Base-by-base conservation (phyloP, 2,888 invertebrate species). In the Agrotis exclamationis region DNA sequence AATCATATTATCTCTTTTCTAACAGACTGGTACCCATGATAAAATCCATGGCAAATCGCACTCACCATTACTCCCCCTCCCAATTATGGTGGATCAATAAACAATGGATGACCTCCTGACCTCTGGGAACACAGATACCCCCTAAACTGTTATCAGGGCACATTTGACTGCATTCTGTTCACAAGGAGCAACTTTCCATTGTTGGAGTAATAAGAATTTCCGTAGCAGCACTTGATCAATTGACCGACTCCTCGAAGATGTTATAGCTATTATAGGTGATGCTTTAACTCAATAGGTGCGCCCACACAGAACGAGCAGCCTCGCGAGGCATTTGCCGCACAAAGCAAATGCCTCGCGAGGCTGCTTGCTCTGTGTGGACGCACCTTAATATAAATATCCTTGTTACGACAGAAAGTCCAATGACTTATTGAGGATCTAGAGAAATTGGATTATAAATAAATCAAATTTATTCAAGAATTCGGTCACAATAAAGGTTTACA, bases 161-260 rank as follows among this genome's bases (percentile, higher is more conserved):
- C 74, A 78, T 53, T 48, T 71, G 78, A 53, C 63, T 75, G 63
- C 77, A 60, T 60, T 48, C 44, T 22, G 48, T 70, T 48, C 39
- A 53, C 48, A 53, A 45, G 24, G 33, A 13, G 53, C 47, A 57
- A 69, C 39, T 57, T 71, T 53, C 58, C 48, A 71, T 57, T 62
- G 78, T 53, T 54, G 20, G 9, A 58, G 54, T 78, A 63, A 58
- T 58, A 70, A 71, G 58, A 63, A 71, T 75, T 53, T 75, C 58
- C 74, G 51, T 28, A 56, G 45, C 56, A 54, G 33, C 20, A 20
- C 20, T 24, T 45, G 11, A 20, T 5, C 69, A 68, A 68, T 69
- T 59, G 58, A 47, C 44, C 11, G 39, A 47, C 56, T 70, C n/a
- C 33, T 24, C 39, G 33, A 14, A 18, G 33, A 33, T n/a, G n/a